phyloP scores from a whole-genome alignment of 30 jellyfish, hydroid and myxozoan species.

The Catostylus mosaicus region DNA sequence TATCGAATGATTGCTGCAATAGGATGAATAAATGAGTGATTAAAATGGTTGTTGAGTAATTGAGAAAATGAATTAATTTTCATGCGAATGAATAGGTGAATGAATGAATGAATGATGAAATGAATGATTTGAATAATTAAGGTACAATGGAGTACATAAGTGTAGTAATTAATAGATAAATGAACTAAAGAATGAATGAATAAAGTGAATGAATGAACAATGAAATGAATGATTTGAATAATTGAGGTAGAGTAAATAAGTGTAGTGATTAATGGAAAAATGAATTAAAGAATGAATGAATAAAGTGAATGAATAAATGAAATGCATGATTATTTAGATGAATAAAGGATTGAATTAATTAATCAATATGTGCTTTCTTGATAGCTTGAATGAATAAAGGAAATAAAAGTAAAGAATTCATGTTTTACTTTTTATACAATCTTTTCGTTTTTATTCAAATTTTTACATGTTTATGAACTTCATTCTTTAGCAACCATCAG shows the following conservation, averaged over 20 bases:
- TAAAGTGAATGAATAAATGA: no score
- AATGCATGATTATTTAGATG: no score
- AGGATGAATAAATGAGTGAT: no score
- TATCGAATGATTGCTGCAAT: background rate
- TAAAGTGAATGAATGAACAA: background rate
- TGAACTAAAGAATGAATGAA: background rate
- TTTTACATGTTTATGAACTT: background rate
- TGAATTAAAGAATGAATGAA: background rate
- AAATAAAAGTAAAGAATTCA: no score
- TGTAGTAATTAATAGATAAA: no score
- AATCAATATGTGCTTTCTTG: no score
- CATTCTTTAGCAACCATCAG: conserved; percentile 15
- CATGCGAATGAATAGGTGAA: background rate
- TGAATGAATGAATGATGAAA: background rate
- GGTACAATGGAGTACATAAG: background rate
- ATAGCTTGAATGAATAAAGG: no score
- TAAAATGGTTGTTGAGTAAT: no score
- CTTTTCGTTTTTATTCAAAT: no score
- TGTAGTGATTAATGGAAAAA: background rate
- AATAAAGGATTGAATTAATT: no score
- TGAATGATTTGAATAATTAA: background rate
- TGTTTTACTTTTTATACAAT: no score
- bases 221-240: background rate
- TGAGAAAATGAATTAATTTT: no score
- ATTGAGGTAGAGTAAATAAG: background rate